Evolutionary conservation across 2,888 invertebrate genomes (phyloP).

Genomic region (Agrilus biguttatus): DNA sequence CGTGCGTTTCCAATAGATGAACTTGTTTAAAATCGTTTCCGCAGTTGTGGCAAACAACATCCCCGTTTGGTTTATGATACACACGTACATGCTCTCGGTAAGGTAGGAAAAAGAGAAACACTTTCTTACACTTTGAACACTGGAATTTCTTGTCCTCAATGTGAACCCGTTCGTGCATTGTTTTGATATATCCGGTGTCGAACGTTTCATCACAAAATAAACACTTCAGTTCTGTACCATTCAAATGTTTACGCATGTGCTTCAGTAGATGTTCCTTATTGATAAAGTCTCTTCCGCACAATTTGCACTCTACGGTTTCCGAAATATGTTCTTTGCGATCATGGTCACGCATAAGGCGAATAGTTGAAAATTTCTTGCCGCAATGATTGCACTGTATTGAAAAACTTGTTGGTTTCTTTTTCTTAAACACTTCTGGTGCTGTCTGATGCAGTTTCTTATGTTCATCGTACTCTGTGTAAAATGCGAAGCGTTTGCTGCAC

Average conservation of each 20-base stretch:
- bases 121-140: conserved; percentile 25
- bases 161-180: conserved; percentile 20
- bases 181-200: conserved; percentile 29
- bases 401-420: no score
- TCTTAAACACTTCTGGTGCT: no score
- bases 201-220: conserved; percentile 31
- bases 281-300: no score
- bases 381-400: not conserved
- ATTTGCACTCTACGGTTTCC: no score
- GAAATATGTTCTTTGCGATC: no score
- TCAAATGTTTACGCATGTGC: conserved; percentile 30
- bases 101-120: conserved; percentile 13
- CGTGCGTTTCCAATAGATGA: no score
- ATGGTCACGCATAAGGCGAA: conserved; percentile 28
- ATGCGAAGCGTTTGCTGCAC: conserved; percentile 2
- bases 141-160: conserved; percentile 18
- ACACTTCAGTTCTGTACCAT: conserved; percentile 32
- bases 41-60: no score
- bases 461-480: not conserved
- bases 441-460: conserved; percentile 18
- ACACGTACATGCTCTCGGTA: no score
- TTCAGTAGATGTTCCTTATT: no score
- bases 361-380: conserved; percentile 22
- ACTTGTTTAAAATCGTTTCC: no score
- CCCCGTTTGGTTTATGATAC: no score